Base-by-base conservation (phyloP, 2,797 vertebrate species). In the Rhinatrema bivittatum region DNA sequence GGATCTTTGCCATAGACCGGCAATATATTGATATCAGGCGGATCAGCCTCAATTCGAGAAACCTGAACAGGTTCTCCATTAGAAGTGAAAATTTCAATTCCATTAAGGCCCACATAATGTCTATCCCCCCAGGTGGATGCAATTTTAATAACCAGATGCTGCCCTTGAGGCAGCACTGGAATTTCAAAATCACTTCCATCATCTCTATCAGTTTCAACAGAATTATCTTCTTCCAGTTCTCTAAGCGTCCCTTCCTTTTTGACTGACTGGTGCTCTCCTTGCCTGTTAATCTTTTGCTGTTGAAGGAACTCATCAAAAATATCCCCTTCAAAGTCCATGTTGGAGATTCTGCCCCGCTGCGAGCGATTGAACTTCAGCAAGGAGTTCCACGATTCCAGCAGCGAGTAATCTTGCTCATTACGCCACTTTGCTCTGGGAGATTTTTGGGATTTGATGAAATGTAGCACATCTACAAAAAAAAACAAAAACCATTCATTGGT, bases 81-180 rank as follows among this genome's bases (percentile, higher is more conserved):
- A 38, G 93, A 87, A 39, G 87, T 87, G 65, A 97, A 99, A 18
- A 98, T 81, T 65, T 99, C 91, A 24, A 99, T 79, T 16, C 95
- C 90, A 1, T 97, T 98, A 11, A 99, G 91, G 30, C 96, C 96
- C 2, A 98, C 91, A 0, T 97, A 98, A 66, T 94, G 93, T 3
- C 93, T 84, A 71, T 99, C 96, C 5, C 96, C 96, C 96, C 96
- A 99, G 0, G 96, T 98, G 17, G 94, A 91, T 31, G 49, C 47
- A 65, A 99, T 92, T 62, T 86, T 76, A 16, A 99, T 73, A 29
- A 89, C 66, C 59, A 99, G 65, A 46, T 64, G 82, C 49, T 85
- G 89, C 5, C 96, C 96, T 2, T 65, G 76, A 1, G 96, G 96
- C 35, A 98, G 68, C 53, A 94, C 83, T 0, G 96, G 96, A 66